Conservation (phyloP, 2,888 invertebrate species). For the Drosophila phalerata region DNA sequence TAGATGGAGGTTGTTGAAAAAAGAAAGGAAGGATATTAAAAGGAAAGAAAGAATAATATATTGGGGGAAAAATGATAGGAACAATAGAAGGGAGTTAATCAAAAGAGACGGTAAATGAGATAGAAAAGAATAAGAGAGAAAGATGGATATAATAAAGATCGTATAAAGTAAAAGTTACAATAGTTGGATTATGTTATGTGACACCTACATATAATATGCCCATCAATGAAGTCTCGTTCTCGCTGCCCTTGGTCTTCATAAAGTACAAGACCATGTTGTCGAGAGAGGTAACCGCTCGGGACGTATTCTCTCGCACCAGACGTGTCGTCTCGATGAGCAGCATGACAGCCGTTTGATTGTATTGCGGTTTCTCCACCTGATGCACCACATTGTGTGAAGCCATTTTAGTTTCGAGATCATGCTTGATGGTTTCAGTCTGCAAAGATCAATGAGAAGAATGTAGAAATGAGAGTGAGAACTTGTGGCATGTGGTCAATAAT, state of each 20-base stretch:
- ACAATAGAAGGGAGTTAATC: no score
- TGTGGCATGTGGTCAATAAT: not conserved
- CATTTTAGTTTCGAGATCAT: slow-evolving; percentile 90
- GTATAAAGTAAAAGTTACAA: not conserved
- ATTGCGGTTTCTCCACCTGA: slow-evolving; percentile 91
- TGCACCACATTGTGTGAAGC: slow-evolving; percentile 90
- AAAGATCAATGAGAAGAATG: slow-evolving; percentile 27
- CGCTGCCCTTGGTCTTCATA: slow-evolving; percentile 85
- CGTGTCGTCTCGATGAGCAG: slow-evolving; percentile 89
- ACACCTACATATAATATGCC: slow-evolving; percentile 83
- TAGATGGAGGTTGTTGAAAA: not conserved
- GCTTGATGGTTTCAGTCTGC: slow-evolving; percentile 91
- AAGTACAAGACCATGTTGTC: slow-evolving; percentile 86
- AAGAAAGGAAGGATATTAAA: no score
- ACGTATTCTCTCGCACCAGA: slow-evolving; percentile 90
- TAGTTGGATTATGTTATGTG: not conserved
- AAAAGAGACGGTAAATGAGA: not conserved
- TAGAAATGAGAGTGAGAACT: not conserved
- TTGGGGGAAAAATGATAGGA: no score
- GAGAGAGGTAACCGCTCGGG: slow-evolving; percentile 88
- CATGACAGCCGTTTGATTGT: slow-evolving; percentile 91
- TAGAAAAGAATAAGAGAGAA: not conserved
- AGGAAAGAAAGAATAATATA: no score
- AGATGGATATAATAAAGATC: not conserved
- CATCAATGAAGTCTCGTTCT: slow-evolving; percentile 85